Percentiles rank a stretch among this genome's conserved stretches.
These are phyloP conservation scores for Dioctria linearis DNA, from an alignment of 2,888 invertebrate genomes.

Conservation along the genomic window DNA sequence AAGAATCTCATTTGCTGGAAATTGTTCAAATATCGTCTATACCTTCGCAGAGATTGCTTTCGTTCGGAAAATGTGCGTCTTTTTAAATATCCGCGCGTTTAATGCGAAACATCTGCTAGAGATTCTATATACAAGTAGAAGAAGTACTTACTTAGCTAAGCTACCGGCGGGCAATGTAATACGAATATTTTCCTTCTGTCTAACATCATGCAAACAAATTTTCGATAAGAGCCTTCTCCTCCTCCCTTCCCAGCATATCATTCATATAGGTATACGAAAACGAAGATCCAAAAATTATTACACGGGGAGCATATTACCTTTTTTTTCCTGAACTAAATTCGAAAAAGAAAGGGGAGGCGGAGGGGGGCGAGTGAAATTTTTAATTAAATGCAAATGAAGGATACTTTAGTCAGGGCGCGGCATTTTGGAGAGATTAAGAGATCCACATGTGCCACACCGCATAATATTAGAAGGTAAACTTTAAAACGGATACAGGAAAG, in stretches of 20 bases:
- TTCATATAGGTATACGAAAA: background rate
- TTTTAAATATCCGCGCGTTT: background rate
- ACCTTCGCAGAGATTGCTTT: background rate
- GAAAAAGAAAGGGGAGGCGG: background rate
- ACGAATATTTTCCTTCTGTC: background rate
- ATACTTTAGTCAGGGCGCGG: conserved; percentile 13
- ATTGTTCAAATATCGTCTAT: too few species aligned
- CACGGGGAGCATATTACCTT: background rate
- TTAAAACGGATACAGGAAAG: conserved; percentile 42
- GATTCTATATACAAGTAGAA: background rate
- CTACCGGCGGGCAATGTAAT: background rate
- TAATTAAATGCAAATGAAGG: conserved; percentile 48
- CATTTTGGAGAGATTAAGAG: conserved; percentile 15
- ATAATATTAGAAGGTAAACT: conserved; percentile 19
- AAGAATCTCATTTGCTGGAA: too few species aligned
- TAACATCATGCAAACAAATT: conserved; percentile 3
- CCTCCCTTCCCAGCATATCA: background rate
- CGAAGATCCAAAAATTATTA: conserved; percentile 11
- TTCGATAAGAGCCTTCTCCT: background rate
- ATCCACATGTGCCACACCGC: conserved; percentile 38
- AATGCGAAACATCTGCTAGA: background rate
- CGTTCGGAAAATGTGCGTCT: background rate
- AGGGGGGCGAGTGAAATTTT: background rate
- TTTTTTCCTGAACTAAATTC: conserved; percentile 9
- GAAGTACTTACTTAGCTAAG: background rate